Percentiles rank a stretch among this genome's conserved stretches.
These are phyloP conservation scores for Geococcyx californianus DNA, from an alignment of 2,113 vertebrate genomes.

Conservation along the genomic window DNA sequence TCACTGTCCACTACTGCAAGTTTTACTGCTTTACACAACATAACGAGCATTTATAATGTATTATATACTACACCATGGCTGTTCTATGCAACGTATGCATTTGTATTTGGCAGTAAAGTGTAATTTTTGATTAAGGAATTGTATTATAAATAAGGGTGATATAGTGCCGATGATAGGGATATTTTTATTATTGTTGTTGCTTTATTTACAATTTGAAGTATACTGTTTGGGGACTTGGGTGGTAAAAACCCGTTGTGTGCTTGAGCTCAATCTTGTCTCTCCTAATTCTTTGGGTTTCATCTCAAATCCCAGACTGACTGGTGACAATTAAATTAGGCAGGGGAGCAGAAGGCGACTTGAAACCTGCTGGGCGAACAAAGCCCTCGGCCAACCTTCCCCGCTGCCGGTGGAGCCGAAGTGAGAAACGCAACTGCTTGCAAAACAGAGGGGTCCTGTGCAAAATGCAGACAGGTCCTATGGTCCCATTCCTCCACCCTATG, in stretches of 20 bases:
- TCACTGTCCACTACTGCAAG: background rate
- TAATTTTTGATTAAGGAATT: background rate
- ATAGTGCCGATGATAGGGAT: accelerated
- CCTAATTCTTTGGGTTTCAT: background rate
- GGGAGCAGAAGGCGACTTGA: background rate
- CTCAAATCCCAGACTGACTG: background rate
- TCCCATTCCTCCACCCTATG: accelerated
- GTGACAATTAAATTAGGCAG: slow-evolving; percentile 60
- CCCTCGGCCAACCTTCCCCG: background rate
- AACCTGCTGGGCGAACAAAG: background rate
- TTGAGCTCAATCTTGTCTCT: background rate
- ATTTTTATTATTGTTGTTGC: background rate
- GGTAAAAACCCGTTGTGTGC: background rate
- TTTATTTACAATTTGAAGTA: background rate
- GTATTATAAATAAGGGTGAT: background rate
- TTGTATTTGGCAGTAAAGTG: background rate
- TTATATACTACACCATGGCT: background rate
- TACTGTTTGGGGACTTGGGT: background rate
- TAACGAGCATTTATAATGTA: background rate
- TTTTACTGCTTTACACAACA: background rate
- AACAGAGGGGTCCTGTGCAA: background rate
- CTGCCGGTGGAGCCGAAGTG: background rate
- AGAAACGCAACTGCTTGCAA: background rate
- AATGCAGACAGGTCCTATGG: background rate
- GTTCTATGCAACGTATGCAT: accelerated